phyloP scores from a whole-genome alignment of 2,797 vertebrate genomes.

The Triplophysa yarkandensis region DNA sequence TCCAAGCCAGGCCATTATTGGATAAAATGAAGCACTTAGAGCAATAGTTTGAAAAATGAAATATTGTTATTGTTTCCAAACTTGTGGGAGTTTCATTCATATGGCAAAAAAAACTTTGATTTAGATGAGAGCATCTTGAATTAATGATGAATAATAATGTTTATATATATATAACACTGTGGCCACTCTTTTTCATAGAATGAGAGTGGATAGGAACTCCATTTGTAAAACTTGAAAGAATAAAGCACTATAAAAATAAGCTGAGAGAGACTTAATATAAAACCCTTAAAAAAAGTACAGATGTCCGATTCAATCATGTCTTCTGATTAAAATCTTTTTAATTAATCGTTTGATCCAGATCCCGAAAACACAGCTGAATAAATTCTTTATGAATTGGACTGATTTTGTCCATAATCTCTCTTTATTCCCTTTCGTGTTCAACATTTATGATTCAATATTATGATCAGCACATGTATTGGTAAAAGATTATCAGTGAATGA shows the following conservation, averaged over 20 bases:
- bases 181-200: background rate
- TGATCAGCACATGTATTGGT: too few relatives aligned
- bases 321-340: background rate
- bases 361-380: background rate
- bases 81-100: background rate
- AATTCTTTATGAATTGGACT: background rate
- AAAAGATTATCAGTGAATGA: too few relatives aligned
- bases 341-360: background rate
- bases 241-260: too few relatives aligned
- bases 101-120: background rate
- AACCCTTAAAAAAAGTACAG: too few relatives aligned
- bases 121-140: too few relatives aligned
- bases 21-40: slow-evolving; percentile 3
- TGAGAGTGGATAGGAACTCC: background rate
- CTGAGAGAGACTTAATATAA: too few relatives aligned
- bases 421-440: too few relatives aligned
- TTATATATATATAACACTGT: too few relatives aligned
- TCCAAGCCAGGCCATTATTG: slow-evolving; percentile 7
- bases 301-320: background rate
- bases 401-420: background rate
- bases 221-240: background rate
- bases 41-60: background rate
- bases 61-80: background rate
- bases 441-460: too few relatives aligned
- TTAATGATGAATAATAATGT: too few relatives aligned